phyloP scores from a whole-genome alignment of 1,140 invertebrate genomes.

The Hycleus cichorii region DNA sequence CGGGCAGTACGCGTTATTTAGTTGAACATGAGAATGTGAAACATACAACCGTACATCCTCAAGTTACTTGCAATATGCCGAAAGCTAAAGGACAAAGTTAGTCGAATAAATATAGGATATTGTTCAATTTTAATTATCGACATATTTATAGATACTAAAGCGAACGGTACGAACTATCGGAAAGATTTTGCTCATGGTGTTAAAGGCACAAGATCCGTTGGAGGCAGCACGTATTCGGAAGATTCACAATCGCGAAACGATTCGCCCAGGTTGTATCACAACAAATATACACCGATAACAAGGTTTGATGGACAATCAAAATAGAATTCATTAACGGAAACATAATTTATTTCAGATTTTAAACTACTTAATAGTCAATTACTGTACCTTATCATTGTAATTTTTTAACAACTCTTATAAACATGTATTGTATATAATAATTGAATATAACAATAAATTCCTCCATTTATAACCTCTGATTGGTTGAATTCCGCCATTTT shows the following conservation, averaged over 20 bases:
- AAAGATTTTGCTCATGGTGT: slow-evolving; percentile 34
- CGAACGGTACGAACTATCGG: slow-evolving; percentile 30
- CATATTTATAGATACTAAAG: slow-evolving; percentile 21
- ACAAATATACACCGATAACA: slow-evolving; percentile 26
- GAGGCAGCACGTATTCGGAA: slow-evolving; percentile 27
- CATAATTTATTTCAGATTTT: too few relatives aligned
- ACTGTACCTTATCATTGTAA: too few relatives aligned
- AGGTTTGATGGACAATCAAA: slow-evolving; percentile 11
- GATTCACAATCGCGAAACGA: slow-evolving; percentile 27
- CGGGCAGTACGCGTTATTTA: slow-evolving; percentile 6
- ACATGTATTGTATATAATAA: too few relatives aligned
- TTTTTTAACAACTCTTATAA: too few relatives aligned
- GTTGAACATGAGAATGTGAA: slow-evolving; percentile 7
- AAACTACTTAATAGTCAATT: too few relatives aligned
- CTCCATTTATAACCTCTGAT: too few relatives aligned
- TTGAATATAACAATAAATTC: too few relatives aligned
- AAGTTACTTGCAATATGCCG: slow-evolving; percentile 38
- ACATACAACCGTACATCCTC: slow-evolving; percentile 32
- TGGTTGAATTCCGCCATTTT: too few relatives aligned
- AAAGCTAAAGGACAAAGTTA: slow-evolving; percentile 26
- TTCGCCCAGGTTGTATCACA: slow-evolving; percentile 26
- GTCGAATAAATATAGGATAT: neutral
- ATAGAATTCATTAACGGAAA: too few relatives aligned
- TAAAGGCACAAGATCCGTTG: slow-evolving; percentile 22
- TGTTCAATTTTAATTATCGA: slow-evolving; percentile 1